Evolutionary conservation across 1,140 invertebrate genomes (phyloP), one percentile per base, ranked within the genome.

Genomic region (Coenobita brevimanus): DNA sequence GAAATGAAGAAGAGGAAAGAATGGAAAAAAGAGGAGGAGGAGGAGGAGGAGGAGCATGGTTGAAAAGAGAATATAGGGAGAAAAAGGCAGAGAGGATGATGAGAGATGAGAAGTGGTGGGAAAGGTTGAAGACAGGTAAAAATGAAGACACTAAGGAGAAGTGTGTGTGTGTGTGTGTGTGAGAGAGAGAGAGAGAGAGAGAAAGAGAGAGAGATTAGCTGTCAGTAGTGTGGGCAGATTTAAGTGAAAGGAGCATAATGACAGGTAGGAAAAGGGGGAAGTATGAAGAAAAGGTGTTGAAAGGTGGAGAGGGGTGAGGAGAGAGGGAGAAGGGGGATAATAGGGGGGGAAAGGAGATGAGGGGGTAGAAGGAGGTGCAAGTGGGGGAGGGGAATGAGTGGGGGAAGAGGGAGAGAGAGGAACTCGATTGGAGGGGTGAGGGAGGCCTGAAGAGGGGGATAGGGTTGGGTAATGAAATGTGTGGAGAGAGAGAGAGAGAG

Each of bases 101-200:
- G 50, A 21, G 21, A 21, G 8, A 54, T 54, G 8, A 21, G 21
- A 54, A 54, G 50, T 54, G 50, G 50, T 54, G 8, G 21, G 50
- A 21, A 54, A 54, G 50, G n/a, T 6, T 21, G 8, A 27, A 27
- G 6, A 27, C 27, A 15, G 62, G 10, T 24, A 21, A 27, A 27
- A 27, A 64, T 0, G 60, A 21, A 21, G 60, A 21, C 60, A 2
- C 50, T 38, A n/a, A n/a, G n/a, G n/a, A n/a, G n/a, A n/a, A n/a
- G n/a, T n/a, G n/a, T n/a, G n/a, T n/a, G n/a, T n/a, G 73, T 76
- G 50, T 43, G 73, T 76, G 73, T 36, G 27, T 13, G 54, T 57
- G 46, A 57, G 76, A 17, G 21, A 57, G 46, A 30, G 76, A 57
- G 76, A n/a, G 62, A 4, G 62, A 4, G 62, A 4, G 62, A 64